Conservation (phyloP, 2,888 invertebrate species). For the Anthrax anthrax region DNA sequence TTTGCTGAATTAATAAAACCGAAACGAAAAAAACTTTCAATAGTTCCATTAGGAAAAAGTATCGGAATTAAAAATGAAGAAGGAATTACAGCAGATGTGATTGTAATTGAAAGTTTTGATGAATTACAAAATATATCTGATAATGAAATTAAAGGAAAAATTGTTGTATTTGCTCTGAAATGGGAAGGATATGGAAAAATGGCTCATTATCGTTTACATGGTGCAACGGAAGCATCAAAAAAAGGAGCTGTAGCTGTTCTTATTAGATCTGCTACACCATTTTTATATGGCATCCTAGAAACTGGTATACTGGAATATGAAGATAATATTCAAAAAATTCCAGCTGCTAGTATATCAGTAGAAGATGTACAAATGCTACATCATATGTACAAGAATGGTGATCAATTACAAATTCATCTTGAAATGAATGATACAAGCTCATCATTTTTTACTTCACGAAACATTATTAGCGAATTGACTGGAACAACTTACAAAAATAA, state of each 20-base stretch:
- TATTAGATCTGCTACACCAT: slow-evolving; percentile 60
- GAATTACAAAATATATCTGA: slow-evolving; percentile 41
- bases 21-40: slow-evolving; percentile 42
- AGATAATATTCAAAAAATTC: slow-evolving; percentile 46
- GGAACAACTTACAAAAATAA: slow-evolving; percentile 36
- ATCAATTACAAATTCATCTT: slow-evolving; percentile 39
- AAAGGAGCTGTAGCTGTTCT: slow-evolving; percentile 63
- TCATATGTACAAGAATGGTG: slow-evolving; percentile 44
- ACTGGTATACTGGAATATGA: slow-evolving; percentile 55
- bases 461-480: slow-evolving; percentile 54
- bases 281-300: slow-evolving; percentile 63
- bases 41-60: slow-evolving; percentile 57
- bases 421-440: slow-evolving; percentile 48
- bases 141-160: slow-evolving; percentile 43
- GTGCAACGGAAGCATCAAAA: slow-evolving; percentile 53
- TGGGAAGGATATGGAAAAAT: slow-evolving; percentile 51
- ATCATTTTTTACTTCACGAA: slow-evolving; percentile 48
- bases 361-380: slow-evolving; percentile 64
- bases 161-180: slow-evolving; percentile 58
- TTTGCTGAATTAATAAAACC: slow-evolving; percentile 49
- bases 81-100: slow-evolving; percentile 57
- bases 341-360: slow-evolving; percentile 57
- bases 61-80: slow-evolving; percentile 51
- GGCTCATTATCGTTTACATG: slow-evolving; percentile 47
- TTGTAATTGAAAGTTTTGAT: slow-evolving; percentile 54